Conservation (phyloP, 2,113 vertebrate genomes). For the Silurus glanis region DNA sequence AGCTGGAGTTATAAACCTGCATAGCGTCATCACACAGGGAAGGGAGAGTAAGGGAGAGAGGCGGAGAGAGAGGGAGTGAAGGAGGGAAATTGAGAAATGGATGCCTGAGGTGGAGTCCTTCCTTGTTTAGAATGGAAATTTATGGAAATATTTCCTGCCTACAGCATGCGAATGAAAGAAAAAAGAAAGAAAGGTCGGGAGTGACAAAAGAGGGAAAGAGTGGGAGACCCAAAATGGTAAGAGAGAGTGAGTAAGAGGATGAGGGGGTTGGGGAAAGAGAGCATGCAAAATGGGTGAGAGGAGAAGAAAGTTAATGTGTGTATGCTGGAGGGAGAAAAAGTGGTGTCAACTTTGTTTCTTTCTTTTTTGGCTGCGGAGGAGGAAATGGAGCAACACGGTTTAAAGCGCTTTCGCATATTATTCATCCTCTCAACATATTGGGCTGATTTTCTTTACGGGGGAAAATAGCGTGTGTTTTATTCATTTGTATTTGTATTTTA, state of each 20-base stretch:
- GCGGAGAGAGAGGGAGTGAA: neutral
- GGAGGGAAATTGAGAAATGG: conserved; percentile 6
- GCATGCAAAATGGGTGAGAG: conserved; percentile 39
- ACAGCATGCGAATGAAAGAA: conserved; percentile 47
- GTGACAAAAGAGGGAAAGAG: neutral
- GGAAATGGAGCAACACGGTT: conserved; percentile 46
- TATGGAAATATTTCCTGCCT: conserved; percentile 59
- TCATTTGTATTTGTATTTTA: neutral
- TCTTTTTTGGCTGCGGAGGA: conserved; percentile 42
- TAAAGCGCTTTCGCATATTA: conserved; percentile 48
- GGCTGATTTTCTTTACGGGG: conserved; percentile 34
- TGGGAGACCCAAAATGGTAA: conserved; percentile 27
- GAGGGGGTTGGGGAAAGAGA: conserved; percentile 8
- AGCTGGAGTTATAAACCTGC: conserved; percentile 58
- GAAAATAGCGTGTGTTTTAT: neutral
- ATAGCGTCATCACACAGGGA: conserved; percentile 24
- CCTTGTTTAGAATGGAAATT: conserved; percentile 67
- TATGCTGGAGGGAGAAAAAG: conserved; percentile 51
- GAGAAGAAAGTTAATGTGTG: conserved; percentile 50
- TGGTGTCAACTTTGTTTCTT: conserved; percentile 55
- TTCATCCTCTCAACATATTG: conserved; percentile 47
- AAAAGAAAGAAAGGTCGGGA: conserved; percentile 9
- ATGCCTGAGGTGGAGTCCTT: conserved; percentile 57
- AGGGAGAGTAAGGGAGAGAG: neutral
- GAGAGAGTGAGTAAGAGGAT: neutral